Base-by-base conservation (phyloP, 2,797 vertebrate genomes). In the Sparus aurata region DNA sequence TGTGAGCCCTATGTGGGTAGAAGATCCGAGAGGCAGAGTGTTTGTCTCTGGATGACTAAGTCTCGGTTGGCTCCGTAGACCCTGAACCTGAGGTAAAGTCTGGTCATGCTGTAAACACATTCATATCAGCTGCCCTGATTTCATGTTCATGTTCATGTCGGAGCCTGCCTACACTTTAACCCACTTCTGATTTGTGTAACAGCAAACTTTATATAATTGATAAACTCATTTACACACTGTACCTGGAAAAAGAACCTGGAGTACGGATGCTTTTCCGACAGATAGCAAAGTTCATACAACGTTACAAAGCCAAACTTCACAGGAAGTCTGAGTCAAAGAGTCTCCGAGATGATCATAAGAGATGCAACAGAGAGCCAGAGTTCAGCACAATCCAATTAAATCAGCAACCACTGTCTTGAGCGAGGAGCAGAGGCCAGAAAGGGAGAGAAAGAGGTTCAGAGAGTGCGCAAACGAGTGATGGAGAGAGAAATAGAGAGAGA, bases 311-410 rank as follows among this genome's bases (percentile, higher is more conserved):
- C 61, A 20, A 90, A 92, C 93, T 92, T 92, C 93, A 94, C 84
- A 93, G 91, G 84, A 90, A 92, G 86, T 77, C 84, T 52, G 80
- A 91, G 90, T 93, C 88, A 92, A 92, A 92, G 87, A 88, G 85
- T 85, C 86, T 89, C 72, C 1, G 77, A 52, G 57, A 94, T 93
- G 92, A 93, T 94, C 92, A 94, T 81, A 92, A 92, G 93, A 90
- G 85, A 93, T 90, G 88, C 87, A 92, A 91, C 89, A 82, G 78
- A 92, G 88, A 93, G 90, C 82, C 91, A 94, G 91, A 92, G 94
- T 94, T 94, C 93, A 95, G 90, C 87, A 87, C 89, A 90, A 92
- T 90, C 93, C 93, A 94, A 95, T 95, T 94, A 95, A 94, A 92
- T 85, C 82, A 91, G 89, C 91, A 93, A 89, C 86, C 84, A 86